Evolutionary conservation across 2,113 vertebrate genomes (phyloP).

Genomic region (Lophura nycthemera): DNA sequence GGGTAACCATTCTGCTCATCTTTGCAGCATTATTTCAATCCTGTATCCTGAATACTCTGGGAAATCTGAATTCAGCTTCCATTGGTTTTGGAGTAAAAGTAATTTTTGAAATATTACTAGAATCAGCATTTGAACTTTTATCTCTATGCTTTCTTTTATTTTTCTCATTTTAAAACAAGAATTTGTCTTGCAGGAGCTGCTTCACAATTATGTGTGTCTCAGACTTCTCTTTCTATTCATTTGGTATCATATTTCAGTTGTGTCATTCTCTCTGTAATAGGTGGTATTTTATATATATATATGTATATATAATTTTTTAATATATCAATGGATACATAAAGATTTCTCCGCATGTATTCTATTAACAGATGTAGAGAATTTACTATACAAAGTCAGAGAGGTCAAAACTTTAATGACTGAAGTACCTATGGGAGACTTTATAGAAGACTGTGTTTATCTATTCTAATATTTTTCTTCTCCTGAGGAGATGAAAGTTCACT

Average conservation of each 20-base stretch:
- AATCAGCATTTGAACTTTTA: neutral
- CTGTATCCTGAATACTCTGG: neutral
- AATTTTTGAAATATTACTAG: neutral
- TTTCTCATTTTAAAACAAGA: neutral
- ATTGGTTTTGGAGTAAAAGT: neutral
- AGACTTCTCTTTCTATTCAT: neutral
- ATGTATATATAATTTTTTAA: neutral
- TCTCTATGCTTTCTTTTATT: neutral
- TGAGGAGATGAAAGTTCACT: neutral
- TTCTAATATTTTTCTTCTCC: neutral
- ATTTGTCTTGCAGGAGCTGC: neutral
- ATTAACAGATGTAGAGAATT: neutral
- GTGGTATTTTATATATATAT: neutral
- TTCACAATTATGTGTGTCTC: neutral
- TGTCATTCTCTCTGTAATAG: neutral
- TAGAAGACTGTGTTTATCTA: neutral
- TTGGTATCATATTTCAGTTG: neutral
- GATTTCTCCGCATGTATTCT: neutral
- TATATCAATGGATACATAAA: neutral
- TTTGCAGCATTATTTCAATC: neutral
- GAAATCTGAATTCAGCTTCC: neutral
- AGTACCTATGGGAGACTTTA: neutral
- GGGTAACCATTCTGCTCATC: neutral
- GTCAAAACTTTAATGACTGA: neutral
- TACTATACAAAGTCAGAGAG: neutral